Evolutionary conservation across 2,797 vertebrate species (phyloP).

Genomic region (Brachyrhaphis roseni): DNA sequence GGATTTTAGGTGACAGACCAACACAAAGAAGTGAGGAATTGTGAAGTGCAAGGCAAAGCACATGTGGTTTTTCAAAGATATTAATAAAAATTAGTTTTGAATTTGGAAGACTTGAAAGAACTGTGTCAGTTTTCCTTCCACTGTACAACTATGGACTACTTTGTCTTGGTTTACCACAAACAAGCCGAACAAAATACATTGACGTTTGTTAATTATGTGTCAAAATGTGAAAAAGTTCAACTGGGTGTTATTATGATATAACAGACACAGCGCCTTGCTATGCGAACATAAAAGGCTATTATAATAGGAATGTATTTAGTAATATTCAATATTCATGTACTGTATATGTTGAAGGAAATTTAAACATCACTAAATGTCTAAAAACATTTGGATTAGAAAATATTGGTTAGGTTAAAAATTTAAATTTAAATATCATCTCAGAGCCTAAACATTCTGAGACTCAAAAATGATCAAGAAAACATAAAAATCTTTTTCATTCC

Average conservation of each 20-base stretch:
- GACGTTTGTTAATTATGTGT: neutral
- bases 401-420: neutral
- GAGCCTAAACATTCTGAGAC: neutral
- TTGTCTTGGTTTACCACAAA: neutral
- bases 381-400: neutral
- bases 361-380: neutral
- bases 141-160: neutral
- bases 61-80: neutral
- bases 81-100: neutral
- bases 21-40: neutral
- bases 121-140: neutral
- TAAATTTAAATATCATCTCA: neutral
- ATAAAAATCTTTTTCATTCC: neutral
- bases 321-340: no score
- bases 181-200: neutral
- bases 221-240: neutral
- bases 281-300: neutral
- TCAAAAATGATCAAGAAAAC: neutral
- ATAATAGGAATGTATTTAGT: neutral
- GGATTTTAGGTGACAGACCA: neutral
- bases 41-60: neutral
- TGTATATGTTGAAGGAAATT: neutral
- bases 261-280: neutral
- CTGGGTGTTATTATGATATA: neutral
- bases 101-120: neutral